Evolutionary conservation across 2,797 vertebrate genomes (phyloP), one percentile per base, ranked within the genome.

Genomic region (Tachyglossus aculeatus): DNA sequence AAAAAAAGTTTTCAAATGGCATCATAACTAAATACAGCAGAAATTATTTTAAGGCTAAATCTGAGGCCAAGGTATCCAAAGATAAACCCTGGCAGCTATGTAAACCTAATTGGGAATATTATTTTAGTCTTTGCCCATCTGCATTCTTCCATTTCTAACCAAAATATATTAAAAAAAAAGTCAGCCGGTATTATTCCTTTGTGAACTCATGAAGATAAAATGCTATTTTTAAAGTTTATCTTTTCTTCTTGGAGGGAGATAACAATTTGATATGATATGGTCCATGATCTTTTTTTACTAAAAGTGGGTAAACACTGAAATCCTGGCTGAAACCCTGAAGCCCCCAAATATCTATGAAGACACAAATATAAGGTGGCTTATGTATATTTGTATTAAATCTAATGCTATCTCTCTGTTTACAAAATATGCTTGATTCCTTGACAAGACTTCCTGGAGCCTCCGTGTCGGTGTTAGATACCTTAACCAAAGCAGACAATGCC

Each of bases 381-480:
- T 53, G 73, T 32, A 41, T 36, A 25, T 54, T 81, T 80, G 29
- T 60, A 24, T 82, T 81, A 82, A 85, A 70, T 83, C 78, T 53
- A 63, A 32, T 72, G 69, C 80, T 72, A 32, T 48, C 13, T 58
- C 72, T 77, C 78, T 89, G 75, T 90, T 91, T 87, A 84, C 84
- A 85, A 86, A 86, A 84, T 66, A 88, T 33, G 18, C 60, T 70
- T 57, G 71, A 78, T 80, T 83, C 60, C 47, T 59, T 79, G 66
- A 78, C 77, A 69, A 18, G 25, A 75, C 70, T 71, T 43, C 84
- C 82, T 87, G 72, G 61, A 69, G 83, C 33, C 51, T 59, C 19
- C 15, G 52, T 24, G 1, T 55, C 8, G 55, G 69, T 74, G 44
- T 56, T 66, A 52, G 34, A 36, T 88, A 86, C 82, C 84, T 62